Base-by-base conservation (phyloP, 2,888 invertebrate species). In the Agonum fuliginosum region DNA sequence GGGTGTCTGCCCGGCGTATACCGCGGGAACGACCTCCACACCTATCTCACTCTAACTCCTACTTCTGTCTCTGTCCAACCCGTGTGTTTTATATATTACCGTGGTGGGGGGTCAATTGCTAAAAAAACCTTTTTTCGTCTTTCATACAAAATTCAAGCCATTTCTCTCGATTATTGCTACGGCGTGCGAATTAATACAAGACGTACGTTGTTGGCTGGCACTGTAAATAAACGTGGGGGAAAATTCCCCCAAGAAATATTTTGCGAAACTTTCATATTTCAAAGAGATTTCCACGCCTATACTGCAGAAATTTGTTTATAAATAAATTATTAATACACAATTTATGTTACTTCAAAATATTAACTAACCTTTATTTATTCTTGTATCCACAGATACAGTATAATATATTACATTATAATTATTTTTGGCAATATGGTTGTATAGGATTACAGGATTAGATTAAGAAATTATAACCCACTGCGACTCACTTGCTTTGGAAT, bases 121-220 rank as follows among this genome's bases (percentile, higher is more conserved):
- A 83, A 85, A 84, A 79, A 85, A 86, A 85, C 84, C 84, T 85
- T 85, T 85, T 86, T 85, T 85, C 85, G 83, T 84, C 84, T 85
- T 86, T 85, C 85, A 85, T 85, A 85, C 85, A 85, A 85, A 86
- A 85, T 85, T 86, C 85, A 84, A 85, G 85, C 86, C 86, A 85
- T 86, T 86, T 86, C 85, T 85, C 84, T 84, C 86, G 85, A 86
- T 86, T 86, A 86, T 86, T 85, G 85, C 84, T 82, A 81, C 81
- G 80, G 81, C 83, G 83, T 83, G 83, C 82, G 84, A 83, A 83
- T 83, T 83, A 84, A 85, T 83, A 83, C 82, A 80, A 83, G 83
- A 84, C 84, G 80, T 82, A 84, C 84, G 78, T 79, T 58, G 24
- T 22, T n/a, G 4, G 5, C 65, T 58, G 48, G 10, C 22, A 41